These are phyloP conservation scores for Orthonyx spaldingii DNA, from an alignment of 2,113 vertebrate species.

Conservation along the genomic window DNA sequence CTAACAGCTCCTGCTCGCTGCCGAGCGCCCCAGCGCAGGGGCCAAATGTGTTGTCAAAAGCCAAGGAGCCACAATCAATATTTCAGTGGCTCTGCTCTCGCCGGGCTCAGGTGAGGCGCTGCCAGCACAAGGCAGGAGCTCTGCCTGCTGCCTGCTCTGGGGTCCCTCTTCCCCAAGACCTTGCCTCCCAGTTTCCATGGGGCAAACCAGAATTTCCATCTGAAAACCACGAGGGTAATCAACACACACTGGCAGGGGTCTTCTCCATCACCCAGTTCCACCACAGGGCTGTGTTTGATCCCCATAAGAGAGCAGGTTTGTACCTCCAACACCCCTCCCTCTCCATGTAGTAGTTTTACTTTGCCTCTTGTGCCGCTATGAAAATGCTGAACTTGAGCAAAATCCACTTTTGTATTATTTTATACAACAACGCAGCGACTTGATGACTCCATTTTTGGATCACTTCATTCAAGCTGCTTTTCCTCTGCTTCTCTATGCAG, in stretches of 20 bases:
- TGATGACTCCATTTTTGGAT: conserved; percentile 12
- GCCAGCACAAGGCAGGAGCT: background rate
- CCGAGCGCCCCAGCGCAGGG: rapidly evolving
- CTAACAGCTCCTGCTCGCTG: background rate
- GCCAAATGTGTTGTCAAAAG: background rate
- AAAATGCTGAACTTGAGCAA: background rate
- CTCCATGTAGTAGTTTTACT: background rate
- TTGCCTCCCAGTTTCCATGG: background rate
- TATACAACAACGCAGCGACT: background rate
- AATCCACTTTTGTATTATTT: background rate
- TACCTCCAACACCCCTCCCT: background rate
- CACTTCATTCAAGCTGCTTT: conserved; percentile 8
- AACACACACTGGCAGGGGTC: rapidly evolving
- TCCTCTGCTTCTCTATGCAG: conserved; percentile 21
- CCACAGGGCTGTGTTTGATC: background rate
- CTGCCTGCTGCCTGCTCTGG: background rate
- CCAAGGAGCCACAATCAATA: background rate
- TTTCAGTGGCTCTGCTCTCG: background rate
- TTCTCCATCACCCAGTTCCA: background rate
- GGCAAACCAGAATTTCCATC: background rate
- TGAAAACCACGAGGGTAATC: background rate
- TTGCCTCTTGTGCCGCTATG: background rate
- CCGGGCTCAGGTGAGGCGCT: background rate
- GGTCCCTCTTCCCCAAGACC: background rate
- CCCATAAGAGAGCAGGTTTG: background rate